Base-by-base conservation (phyloP, 2,113 vertebrate genomes). In the Clupea harengus region DNA sequence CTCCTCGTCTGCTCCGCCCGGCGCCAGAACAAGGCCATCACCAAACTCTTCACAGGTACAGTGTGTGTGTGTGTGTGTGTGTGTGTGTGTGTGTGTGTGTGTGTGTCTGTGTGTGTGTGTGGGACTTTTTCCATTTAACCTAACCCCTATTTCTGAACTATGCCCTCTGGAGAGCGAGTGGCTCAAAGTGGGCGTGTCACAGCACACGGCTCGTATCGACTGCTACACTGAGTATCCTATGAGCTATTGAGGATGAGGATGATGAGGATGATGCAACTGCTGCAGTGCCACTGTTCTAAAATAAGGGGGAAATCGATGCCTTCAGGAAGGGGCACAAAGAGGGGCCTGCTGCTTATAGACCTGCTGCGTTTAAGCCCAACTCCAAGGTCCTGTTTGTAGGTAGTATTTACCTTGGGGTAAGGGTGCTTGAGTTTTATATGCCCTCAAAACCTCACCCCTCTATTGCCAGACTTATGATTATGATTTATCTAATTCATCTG, bases 11-110 rank as follows among this genome's bases (percentile, higher is more conserved):
- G 98, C 90, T 99, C 98, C 0, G 97, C 97, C 15, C 96, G 98
- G 3, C 95, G 98, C 1, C 98, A 99, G 93, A 99, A 98, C 90
- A 99, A 98, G 93, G 95, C 97, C 89, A 96, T 99, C 86, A 99
- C 98, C 85, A 99, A 99, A 91, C 96, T 98, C 90, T 99, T 99
- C 93, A 98, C 97, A 90, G 98, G 98, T 99, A 93, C 93, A 32
- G 44, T 44, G 81, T 39, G 5, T 83, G 49, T 83, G 50, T 18
- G 20, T 32, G 25, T 46, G 46, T 20, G 45, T 45, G 2, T 81
- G 52, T 84, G 81, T 82, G 80, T 82, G 20, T 87, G 83, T 84
- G 57, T 72, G 72, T 72, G n/a, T 72, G 84, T 67, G 44, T 60
- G 81, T 80, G 57, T 83, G n/a, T 44, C 60, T 64, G 13, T 25